These are phyloP conservation scores for Thelaira solivaga DNA, from an alignment of 2,888 invertebrate species.

Conservation along the genomic window DNA sequence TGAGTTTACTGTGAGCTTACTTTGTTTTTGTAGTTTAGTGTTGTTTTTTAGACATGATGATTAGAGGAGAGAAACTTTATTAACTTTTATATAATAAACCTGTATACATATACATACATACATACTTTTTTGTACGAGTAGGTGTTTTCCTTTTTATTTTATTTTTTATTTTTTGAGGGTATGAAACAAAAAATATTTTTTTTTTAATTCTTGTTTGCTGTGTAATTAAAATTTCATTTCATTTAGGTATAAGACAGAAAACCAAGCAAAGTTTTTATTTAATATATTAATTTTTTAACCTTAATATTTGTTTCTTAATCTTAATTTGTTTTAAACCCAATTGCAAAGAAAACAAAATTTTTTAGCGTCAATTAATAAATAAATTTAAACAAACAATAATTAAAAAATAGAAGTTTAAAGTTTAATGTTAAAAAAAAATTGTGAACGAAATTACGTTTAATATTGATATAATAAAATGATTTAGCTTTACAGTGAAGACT, in stretches of 20 bases:
- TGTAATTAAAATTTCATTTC: conserved; percentile 16
- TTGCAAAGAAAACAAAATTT: conserved; percentile 44
- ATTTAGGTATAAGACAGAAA: conserved; percentile 69
- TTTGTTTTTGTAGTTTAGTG: conserved; percentile 6
- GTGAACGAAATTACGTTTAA: not conserved
- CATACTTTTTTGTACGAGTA: not conserved
- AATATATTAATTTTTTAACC: conserved; percentile 47
- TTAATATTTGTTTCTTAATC: not conserved
- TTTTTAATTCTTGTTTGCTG: conserved; percentile 7
- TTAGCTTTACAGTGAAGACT: no score
- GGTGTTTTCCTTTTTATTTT: conserved; percentile 34
- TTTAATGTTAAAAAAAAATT: no score
- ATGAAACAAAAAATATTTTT: conserved; percentile 16
- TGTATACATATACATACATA: conserved; percentile 20
- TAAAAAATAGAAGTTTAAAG: no score
- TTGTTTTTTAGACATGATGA: conserved; percentile 19
- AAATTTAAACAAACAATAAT: not conserved
- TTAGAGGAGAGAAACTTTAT: conserved; percentile 8
- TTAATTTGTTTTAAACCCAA: conserved; percentile 41
- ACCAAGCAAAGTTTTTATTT: conserved; percentile 71
- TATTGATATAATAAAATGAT: no score
- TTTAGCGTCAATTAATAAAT: not conserved
- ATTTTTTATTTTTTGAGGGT: conserved; percentile 22
- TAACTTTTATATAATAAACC: conserved; percentile 15
- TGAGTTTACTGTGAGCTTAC: not conserved